Conservation (phyloP, 23 tunicate species). For the Trididemnum miniatum region DNA sequence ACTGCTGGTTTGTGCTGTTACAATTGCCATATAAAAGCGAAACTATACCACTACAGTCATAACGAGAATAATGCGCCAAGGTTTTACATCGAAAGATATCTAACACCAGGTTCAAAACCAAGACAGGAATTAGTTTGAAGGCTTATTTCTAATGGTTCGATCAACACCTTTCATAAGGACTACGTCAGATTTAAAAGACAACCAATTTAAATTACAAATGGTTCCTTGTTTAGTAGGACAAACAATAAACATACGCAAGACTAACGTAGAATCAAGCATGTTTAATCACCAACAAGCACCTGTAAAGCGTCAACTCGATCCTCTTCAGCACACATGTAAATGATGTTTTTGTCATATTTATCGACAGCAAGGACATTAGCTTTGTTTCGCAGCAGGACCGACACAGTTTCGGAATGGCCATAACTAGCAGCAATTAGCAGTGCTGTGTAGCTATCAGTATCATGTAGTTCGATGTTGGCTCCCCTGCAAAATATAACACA, state of each 20-base stretch:
- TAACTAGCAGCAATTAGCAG: conserved; percentile 84
- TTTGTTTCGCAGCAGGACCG: conserved; percentile 56
- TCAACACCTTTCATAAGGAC: no score
- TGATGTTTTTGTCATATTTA: conserved; percentile 70
- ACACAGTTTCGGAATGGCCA: conserved; percentile 78
- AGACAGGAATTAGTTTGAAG: no score
- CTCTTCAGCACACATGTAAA: conserved; percentile 88
- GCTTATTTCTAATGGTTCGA: no score
- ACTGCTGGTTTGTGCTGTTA: no score
- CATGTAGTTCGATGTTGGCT: conserved; percentile 75
- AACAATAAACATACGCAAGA: not conserved
- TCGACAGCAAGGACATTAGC: conserved; percentile 85
- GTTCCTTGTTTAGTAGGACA: not conserved
- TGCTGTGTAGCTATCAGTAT: conserved; percentile 77
- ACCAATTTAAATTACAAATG: not conserved
- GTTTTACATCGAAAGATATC: no score
- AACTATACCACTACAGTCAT: no score
- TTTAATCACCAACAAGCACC: conserved; percentile 16
- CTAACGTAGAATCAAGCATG: not conserved
- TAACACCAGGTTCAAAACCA: no score
- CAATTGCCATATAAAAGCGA: no score
- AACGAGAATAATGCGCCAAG: no score
- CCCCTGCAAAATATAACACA: conserved; percentile 69
- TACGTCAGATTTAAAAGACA: no score
- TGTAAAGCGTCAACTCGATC: conserved; percentile 70